A percentile compares a stretch with the other conserved stretches of the same genome.
Evolutionary conservation across 2,797 vertebrate species (phyloP).

Genomic region (Schizopygopsis pylzovi): DNA sequence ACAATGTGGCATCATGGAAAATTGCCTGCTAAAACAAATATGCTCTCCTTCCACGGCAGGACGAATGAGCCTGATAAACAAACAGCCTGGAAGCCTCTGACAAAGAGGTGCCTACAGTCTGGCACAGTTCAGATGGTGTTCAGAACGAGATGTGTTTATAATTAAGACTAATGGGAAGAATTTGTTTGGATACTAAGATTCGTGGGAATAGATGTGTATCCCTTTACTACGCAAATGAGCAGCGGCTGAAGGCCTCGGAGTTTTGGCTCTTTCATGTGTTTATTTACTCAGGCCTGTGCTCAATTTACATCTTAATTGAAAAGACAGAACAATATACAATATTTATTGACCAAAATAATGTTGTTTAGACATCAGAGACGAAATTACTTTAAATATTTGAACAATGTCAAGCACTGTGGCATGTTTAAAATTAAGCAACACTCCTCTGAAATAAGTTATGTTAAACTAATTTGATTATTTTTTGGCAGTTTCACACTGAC

Average conservation of each 20-base stretch:
- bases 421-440: not conserved
- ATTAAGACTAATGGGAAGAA: conserved; percentile 34
- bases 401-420: not conserved
- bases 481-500: conserved; percentile 3
- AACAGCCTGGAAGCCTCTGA: conserved; percentile 33
- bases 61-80: conserved; percentile 41
- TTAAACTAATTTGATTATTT: not conserved
- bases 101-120: conserved; percentile 37
- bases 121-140: conserved; percentile 37
- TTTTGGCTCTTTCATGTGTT: conserved; percentile 11
- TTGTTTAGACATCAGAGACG: conserved; percentile 51
- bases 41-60: conserved; percentile 12
- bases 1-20: conserved; percentile 42
- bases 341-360: conserved; percentile 60
- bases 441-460: not conserved
- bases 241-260: conserved; percentile 21
- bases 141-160: conserved; percentile 21
- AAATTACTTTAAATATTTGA: conserved; percentile 34
- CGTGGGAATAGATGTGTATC: conserved; percentile 44
- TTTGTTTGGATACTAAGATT: conserved; percentile 33
- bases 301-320: conserved; percentile 47
- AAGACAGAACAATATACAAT: conserved; percentile 34
- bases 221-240: conserved; percentile 30
- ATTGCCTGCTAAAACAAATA: conserved; percentile 35
- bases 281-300: conserved; percentile 33